A percentile compares a stretch with the other conserved stretches of the same genome.
These are phyloP conservation scores for Galeopsomyia nigrocyanea DNA, from an alignment of 2,888 invertebrate genomes.

Conservation along the genomic window DNA sequence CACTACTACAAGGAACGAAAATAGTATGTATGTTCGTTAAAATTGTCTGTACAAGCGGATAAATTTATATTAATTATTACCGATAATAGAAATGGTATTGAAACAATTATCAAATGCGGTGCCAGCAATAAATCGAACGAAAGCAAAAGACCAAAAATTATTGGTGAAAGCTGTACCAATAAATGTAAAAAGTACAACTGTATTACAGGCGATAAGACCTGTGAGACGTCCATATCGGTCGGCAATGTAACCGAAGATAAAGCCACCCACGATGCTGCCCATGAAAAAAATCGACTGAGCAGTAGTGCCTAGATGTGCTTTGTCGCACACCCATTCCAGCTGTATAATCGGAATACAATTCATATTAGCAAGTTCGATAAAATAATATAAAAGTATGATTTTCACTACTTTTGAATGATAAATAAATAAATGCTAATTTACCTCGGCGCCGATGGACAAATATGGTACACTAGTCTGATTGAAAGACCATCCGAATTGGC, in stretches of 20 bases:
- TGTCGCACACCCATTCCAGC: slow-evolving; percentile 91
- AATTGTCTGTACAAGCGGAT: background rate
- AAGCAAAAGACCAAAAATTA: slow-evolving; percentile 83
- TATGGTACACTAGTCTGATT: slow-evolving; percentile 74
- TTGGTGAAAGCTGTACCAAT: slow-evolving; percentile 82
- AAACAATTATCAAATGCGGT: slow-evolving; percentile 92
- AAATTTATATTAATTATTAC: slow-evolving; percentile 69
- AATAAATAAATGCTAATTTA: slow-evolving; percentile 61
- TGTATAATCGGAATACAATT: slow-evolving; percentile 59
- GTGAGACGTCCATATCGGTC: slow-evolving; percentile 89
- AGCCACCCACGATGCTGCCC: slow-evolving; percentile 88
- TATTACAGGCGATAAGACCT: slow-evolving; percentile 85
- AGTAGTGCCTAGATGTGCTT: slow-evolving; percentile 81
- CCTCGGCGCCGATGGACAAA: slow-evolving; percentile 80
- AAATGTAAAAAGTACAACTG: slow-evolving; percentile 80
- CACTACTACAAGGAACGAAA: slow-evolving; percentile 73
- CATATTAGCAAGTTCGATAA: background rate
- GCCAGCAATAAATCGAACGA: slow-evolving; percentile 86
- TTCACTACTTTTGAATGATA: background rate
- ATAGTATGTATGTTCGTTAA: background rate
- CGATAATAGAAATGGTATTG: slow-evolving; percentile 92
- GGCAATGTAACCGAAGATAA: slow-evolving; percentile 89
- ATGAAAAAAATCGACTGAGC: slow-evolving; percentile 90
- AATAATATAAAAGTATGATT: background rate
- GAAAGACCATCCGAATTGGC: slow-evolving; percentile 50